Conservation (phyloP, 2,888 invertebrate species). For the Harpagoxenus sublaevis region DNA sequence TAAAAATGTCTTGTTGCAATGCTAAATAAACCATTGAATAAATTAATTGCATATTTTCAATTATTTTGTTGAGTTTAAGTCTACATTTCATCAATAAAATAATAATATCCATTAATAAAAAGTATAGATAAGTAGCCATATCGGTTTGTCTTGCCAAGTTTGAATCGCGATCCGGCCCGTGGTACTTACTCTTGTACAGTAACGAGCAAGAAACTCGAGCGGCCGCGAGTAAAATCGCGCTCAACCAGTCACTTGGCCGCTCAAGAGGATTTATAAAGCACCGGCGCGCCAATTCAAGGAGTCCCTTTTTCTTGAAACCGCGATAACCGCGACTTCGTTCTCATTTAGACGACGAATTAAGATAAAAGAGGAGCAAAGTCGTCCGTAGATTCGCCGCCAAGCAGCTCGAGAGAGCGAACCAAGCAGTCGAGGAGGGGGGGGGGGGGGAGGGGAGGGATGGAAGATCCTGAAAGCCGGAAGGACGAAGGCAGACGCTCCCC, state of each 20-base stretch:
- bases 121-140: constrained; percentile 30
- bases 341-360: constrained; percentile 78
- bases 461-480: constrained; percentile 77
- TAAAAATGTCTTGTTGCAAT: background rate
- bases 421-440: constrained; percentile 3
- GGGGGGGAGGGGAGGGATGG: constrained; percentile 38
- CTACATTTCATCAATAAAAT: constrained; percentile 18
- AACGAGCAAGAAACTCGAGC: constrained; percentile 50
- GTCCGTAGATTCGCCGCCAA: constrained; percentile 69
- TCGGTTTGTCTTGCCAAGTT: constrained; percentile 30
- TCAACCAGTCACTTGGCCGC: constrained; percentile 58
- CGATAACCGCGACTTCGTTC: constrained; percentile 77
- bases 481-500: constrained; percentile 79
- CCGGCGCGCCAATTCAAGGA: constrained; percentile 68
- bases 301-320: constrained; percentile 59
- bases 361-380: constrained; percentile 79
- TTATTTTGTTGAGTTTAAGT: background rate
- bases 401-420: constrained; percentile 57
- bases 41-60: background rate
- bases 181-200: constrained; percentile 34
- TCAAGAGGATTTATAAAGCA: constrained; percentile 69
- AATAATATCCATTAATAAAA: background rate
- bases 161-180: constrained; percentile 28
- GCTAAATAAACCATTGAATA: background rate
- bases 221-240: constrained; percentile 55